A percentile compares a stretch with the other conserved stretches of the same genome.
phyloP scores from a whole-genome alignment of 1,140 invertebrate species.

The Dendroctonus ponderosae region DNA sequence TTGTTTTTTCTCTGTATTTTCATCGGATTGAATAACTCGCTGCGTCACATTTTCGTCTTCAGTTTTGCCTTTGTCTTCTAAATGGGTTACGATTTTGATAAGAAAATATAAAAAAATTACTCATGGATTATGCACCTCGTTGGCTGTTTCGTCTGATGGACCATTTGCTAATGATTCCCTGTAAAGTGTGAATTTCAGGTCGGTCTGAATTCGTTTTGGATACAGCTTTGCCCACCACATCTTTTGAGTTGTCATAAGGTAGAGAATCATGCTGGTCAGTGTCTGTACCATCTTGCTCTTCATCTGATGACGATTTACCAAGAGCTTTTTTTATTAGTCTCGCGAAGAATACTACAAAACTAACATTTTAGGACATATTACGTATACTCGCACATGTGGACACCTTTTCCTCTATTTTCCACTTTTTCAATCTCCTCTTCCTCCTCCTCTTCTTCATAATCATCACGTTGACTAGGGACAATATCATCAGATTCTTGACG shows the following conservation, averaged over 20 bases:
- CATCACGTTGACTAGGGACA: constrained; percentile 11
- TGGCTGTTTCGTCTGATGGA: constrained; percentile 17
- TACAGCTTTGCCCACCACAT: neutral
- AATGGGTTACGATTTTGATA: neutral
- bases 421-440: constrained; percentile 28
- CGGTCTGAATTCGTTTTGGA: constrained; percentile 20
- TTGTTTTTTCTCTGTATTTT: no score
- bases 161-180: constrained; percentile 20
- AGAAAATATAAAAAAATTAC: neutral
- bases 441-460: constrained; percentile 17
- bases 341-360: constrained; percentile 57
- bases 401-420: constrained; percentile 38
- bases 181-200: constrained; percentile 23
- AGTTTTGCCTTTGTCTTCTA: neutral
- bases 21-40: neutral
- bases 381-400: neutral
- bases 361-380: no score
- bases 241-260: constrained; percentile 55
- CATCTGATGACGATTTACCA: constrained; percentile 58
- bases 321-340: constrained; percentile 63
- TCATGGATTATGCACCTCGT: constrained; percentile 3
- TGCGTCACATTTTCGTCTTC: neutral
- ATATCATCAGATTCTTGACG: constrained; percentile 40
- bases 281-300: constrained; percentile 60
- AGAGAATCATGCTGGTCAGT: constrained; percentile 65